phyloP scores from a whole-genome alignment of 2,888 invertebrate genomes.

The Alsophila aescularia region DNA sequence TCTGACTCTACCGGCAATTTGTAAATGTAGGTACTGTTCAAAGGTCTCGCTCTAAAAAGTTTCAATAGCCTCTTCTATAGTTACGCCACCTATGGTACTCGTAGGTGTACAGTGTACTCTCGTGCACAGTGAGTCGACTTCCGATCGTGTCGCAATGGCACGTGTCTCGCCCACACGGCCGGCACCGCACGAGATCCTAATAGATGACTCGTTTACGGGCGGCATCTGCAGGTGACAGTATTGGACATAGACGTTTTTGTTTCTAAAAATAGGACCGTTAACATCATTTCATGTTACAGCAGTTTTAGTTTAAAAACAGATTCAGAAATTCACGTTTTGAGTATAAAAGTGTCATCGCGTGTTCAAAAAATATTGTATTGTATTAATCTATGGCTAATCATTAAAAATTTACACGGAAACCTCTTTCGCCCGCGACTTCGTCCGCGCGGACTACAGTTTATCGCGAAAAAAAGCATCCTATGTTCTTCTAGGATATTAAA shows the following conservation, averaged over 20 bases:
- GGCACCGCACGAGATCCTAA: constrained; percentile 42
- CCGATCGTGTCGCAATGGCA: constrained; percentile 62
- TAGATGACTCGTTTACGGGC: constrained; percentile 22
- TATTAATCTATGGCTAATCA: no score
- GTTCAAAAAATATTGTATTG: no score
- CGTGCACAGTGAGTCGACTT: constrained; percentile 61
- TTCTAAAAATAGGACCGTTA: neutral
- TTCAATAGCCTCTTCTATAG: neutral
- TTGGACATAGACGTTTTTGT: constrained; percentile 11
- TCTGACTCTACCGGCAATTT: no score
- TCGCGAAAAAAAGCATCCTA: no score
- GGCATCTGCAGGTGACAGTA: constrained; percentile 22
- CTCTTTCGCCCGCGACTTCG: no score
- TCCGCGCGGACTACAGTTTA: no score
- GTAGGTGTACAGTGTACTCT: constrained; percentile 25
- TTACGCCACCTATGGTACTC: neutral
- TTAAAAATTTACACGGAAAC: no score
- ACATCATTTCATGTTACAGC: neutral
- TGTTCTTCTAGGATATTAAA: no score
- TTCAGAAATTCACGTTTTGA: no score
- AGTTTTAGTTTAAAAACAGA: no score
- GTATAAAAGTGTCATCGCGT: no score
- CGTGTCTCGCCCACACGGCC: constrained; percentile 47
- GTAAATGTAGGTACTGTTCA: neutral
- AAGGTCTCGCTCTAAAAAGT: neutral